phyloP scores from a whole-genome alignment of 2,797 vertebrate species.

The Tapera naevia region DNA sequence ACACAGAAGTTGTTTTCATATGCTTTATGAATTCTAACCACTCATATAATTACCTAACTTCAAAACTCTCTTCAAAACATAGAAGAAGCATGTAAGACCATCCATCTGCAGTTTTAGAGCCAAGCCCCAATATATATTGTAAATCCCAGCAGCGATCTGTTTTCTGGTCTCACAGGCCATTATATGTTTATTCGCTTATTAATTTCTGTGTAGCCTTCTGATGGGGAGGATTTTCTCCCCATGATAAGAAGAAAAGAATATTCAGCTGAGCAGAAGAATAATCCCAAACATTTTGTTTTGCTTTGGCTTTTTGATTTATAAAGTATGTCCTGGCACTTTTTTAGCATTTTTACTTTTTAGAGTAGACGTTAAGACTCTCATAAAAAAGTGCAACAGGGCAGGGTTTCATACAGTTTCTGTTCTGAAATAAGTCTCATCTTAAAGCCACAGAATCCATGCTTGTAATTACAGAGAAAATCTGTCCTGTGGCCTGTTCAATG shows the following conservation, averaged over 20 bases:
- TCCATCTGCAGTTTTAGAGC: neutral
- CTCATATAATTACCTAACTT: slow-evolving; percentile 15
- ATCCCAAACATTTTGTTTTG: neutral
- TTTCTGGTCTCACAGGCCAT: slow-evolving; percentile 25
- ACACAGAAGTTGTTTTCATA: slow-evolving; percentile 29
- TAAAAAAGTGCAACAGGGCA: neutral
- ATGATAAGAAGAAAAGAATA: neutral
- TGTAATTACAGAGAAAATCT: neutral
- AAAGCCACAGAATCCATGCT: neutral
- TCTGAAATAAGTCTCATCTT: neutral
- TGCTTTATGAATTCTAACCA: slow-evolving; percentile 31
- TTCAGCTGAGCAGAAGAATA: slow-evolving; percentile 16
- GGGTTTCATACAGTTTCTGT: neutral
- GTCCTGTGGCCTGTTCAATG: neutral
- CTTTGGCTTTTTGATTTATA: neutral
- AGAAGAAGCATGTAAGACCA: neutral
- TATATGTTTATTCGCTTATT: neutral
- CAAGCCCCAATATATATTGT: neutral
- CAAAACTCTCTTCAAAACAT: neutral
- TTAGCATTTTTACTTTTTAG: neutral
- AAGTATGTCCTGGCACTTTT: neutral
- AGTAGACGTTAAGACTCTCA: neutral
- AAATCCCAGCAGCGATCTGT: neutral
- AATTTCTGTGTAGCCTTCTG: neutral
- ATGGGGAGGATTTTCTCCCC: neutral